Evolutionary conservation across 2,797 vertebrate species (phyloP).

Genomic region (Thaleichthys pacificus): DNA sequence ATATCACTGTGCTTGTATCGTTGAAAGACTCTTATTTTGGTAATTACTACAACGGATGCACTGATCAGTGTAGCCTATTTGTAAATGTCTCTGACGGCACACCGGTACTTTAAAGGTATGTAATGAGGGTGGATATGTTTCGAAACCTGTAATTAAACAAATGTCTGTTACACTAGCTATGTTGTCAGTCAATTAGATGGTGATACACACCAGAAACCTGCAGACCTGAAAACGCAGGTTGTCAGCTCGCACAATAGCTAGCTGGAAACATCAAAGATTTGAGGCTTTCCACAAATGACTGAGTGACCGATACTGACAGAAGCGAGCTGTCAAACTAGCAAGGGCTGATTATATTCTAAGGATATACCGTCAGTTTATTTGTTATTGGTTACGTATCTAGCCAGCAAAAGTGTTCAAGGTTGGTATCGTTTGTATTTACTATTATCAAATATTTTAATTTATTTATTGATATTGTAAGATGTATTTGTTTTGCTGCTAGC

Average conservation of each 20-base stretch:
- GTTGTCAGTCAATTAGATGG: neutral
- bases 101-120: neutral
- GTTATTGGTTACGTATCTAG: neutral
- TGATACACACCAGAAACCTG: no score
- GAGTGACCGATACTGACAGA: neutral
- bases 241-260: no score
- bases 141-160: neutral
- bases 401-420: neutral
- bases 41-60: neutral
- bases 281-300: no score
- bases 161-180: neutral
- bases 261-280: no score
- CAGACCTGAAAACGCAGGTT: no score
- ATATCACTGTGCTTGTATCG: neutral
- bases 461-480: neutral
- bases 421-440: neutral
- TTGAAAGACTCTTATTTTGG: conserved; percentile 1
- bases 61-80: neutral
- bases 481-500: neutral
- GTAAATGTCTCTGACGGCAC: neutral
- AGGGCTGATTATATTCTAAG: neutral
- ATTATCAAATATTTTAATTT: neutral
- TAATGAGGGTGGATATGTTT: neutral
- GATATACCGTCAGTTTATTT: neutral
- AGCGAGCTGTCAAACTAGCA: neutral